phyloP scores from a whole-genome alignment of 64 coral and sea anemone genomes.

The Trachythela sp. region DNA sequence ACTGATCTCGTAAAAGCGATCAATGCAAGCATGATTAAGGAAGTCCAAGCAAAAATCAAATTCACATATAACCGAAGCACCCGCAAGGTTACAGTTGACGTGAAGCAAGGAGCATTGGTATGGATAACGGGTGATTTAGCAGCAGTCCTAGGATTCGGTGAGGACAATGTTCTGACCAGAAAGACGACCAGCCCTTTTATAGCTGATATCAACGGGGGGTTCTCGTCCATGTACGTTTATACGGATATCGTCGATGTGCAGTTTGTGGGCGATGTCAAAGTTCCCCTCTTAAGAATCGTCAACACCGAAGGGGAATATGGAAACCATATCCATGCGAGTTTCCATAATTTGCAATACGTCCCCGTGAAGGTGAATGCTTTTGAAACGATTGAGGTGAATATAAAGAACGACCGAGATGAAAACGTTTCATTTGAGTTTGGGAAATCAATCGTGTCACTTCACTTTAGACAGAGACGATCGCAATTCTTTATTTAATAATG shows the following conservation, averaged over 20 bases:
- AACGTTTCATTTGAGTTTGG: neutral
- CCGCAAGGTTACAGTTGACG: neutral
- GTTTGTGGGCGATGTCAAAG: conserved; percentile 22
- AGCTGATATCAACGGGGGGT: conserved; percentile 3
- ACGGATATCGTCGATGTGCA: conserved; percentile 42
- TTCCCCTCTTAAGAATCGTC: conserved; percentile 4
- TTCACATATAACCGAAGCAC: conserved; percentile 26
- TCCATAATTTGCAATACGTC: conserved; percentile 34
- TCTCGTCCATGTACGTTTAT: conserved; percentile 37
- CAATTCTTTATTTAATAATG: neutral
- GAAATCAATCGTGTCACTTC: neutral
- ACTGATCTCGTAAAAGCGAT: neutral
- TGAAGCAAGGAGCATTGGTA: neutral
- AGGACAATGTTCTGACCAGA: neutral
- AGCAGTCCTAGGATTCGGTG: conserved; percentile 24
- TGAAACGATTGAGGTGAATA: conserved; percentile 30
- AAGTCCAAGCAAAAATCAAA: neutral
- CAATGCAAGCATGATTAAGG: neutral
- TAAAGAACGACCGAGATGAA: conserved; percentile 10
- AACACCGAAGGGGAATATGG: conserved; percentile 34
- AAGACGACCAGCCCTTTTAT: conserved; percentile 17
- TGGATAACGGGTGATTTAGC: conserved; percentile 19
- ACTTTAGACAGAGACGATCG: conserved; percentile 1
- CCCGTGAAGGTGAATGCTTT: conserved; percentile 26
- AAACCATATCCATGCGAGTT: conserved; percentile 16